Conservation (phyloP, 1,140 invertebrate species). For the Aradophagus sp. region DNA sequence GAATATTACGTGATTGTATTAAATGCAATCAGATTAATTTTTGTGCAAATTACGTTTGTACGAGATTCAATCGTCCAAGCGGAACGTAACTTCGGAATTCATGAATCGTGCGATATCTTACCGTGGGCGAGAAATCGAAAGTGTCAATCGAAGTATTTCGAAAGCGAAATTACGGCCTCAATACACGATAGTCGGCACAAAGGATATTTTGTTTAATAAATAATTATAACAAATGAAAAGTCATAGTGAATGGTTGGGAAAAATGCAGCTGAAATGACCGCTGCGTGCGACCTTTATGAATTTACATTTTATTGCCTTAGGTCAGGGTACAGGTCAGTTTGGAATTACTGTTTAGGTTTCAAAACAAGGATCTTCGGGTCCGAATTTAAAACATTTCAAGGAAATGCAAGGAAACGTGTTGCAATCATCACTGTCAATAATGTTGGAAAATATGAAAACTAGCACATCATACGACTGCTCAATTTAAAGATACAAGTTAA, state of each 20-base stretch:
- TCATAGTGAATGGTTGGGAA: slow-evolving; percentile 4
- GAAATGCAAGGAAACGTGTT: too few relatives aligned
- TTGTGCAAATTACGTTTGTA: slow-evolving; percentile 44
- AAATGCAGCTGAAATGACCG: slow-evolving; percentile 1
- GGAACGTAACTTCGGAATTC: slow-evolving; percentile 51
- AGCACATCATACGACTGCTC: too few relatives aligned
- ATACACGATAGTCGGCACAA: slow-evolving; percentile 49
- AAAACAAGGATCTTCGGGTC: too few relatives aligned
- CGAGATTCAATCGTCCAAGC: slow-evolving; percentile 41
- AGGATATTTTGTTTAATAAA: slow-evolving; percentile 44
- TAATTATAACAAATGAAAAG: slow-evolving; percentile 48
- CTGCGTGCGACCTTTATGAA: too few relatives aligned
- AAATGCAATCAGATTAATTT: slow-evolving; percentile 34
- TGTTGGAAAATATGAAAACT: too few relatives aligned
- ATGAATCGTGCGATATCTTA: slow-evolving; percentile 56
- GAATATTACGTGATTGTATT: slow-evolving; percentile 6
- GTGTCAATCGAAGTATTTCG: slow-evolving; percentile 60
- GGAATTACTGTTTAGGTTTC: too few relatives aligned
- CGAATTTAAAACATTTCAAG: too few relatives aligned
- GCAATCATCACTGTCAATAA: too few relatives aligned
- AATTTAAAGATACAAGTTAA: too few relatives aligned
- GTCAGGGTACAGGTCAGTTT: background rate
- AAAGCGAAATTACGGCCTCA: slow-evolving; percentile 60
- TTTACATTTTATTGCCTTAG: background rate
- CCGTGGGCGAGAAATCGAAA: slow-evolving; percentile 60